Conservation (phyloP, 2,888 invertebrate species). For the Hedychridium roseum region DNA sequence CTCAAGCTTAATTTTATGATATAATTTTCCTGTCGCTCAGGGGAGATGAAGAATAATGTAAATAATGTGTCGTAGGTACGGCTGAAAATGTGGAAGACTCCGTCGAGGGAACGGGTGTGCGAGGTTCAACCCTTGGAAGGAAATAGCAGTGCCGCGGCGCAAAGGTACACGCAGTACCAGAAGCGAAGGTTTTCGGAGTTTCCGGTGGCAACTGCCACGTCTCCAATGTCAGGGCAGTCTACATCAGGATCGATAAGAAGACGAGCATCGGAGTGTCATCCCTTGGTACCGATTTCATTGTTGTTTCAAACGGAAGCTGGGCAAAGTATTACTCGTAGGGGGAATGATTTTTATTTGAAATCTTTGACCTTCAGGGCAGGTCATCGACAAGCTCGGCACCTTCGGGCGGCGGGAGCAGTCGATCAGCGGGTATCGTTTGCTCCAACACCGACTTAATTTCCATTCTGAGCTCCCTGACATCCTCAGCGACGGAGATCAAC, state of each 20-base stretch:
- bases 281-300: too few species aligned
- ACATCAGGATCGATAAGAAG: conserved; percentile 52
- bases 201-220: conserved; percentile 53
- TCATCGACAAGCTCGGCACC: too few species aligned
- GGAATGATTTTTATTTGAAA: too few species aligned
- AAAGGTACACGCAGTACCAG: conserved; percentile 56
- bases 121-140: conserved; percentile 84
- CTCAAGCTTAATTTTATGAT: too few species aligned
- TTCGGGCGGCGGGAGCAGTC: too few species aligned
- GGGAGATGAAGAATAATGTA: too few species aligned
- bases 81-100: conserved; percentile 86
- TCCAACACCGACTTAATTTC: conserved; percentile 83
- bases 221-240: conserved; percentile 8
- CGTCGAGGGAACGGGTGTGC: conserved; percentile 75
- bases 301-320: too few species aligned
- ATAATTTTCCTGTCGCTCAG: too few species aligned
- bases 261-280: conserved; percentile 80
- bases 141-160: conserved; percentile 66
- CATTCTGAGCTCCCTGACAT: conserved; percentile 80
- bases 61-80: conserved; percentile 69
- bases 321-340: too few species aligned
- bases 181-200: conserved; percentile 78
- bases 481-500: conserved; percentile 82
- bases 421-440: conserved; percentile 82
- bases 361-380: too few species aligned